Evolutionary conservation across 2,797 vertebrate species (phyloP), one percentile per base, ranked within the genome.

Genomic region (Ciconia nigra): DNA sequence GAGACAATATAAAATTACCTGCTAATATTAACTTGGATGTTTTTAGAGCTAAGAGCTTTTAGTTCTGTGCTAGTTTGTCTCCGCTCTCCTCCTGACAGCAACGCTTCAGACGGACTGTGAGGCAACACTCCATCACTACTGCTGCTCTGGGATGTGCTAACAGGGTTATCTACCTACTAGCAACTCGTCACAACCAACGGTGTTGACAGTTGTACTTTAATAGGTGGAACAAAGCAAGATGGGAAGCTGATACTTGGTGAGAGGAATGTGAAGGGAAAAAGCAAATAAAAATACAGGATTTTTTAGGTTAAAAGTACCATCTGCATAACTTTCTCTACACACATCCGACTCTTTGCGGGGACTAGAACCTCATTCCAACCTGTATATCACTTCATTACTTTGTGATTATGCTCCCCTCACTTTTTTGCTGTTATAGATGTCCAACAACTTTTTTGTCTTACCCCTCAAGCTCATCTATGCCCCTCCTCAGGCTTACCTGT

Each of bases 91-190:
- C 35, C 47, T 6, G 25, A 24, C 20, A 24, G 28, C 47, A 24
- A 31, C 3, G 0, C 11, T 16, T 21, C 1, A 22, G 39, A 7
- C 1, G 12, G 58, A 51, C n/a, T 5, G 24, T 5, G 59, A 52
- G 67, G 66, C 88, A 28, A 13, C 39, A 22, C 33, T 7, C 57
- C 65, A 6, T 29, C 33, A 7, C 46, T 12, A 2, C n/a, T 1
- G 28, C 71, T 6, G 26, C 57, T 63, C 65, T 7, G 52, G 58
- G 65, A 35, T 3, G 19, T 2, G 11, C 39, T 17, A 13, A 26
- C 41, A 2, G 58, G 39, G 58, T 86, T 26, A 11, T 26, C 83
- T 10, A 15, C 72, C 33, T 28, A 13, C 62, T 3, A 4, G 18
- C 70, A 46, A 46, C 46, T 74, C 46, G 31, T 57, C 54, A 6